Evolutionary conservation across 2,113 vertebrate genomes (phyloP).

Genomic region (Neotragus pygmaeus): DNA sequence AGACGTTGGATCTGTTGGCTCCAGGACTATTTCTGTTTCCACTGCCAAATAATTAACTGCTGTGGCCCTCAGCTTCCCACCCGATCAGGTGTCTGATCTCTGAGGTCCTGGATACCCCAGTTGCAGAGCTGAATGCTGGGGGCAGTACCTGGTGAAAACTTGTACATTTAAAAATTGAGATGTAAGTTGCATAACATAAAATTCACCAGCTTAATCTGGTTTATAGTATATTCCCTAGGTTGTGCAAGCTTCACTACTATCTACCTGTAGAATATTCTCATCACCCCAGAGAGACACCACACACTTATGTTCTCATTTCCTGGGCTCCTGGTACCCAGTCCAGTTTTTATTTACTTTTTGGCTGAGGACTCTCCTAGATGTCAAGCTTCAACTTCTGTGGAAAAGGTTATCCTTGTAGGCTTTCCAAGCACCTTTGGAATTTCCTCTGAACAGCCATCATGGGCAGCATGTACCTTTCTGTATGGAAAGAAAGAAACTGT

Average conservation of each 20-base stretch:
- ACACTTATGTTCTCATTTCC: neutral
- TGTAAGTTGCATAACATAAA: neutral
- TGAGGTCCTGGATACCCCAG: neutral
- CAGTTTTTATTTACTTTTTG: neutral
- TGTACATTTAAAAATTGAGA: neutral
- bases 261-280: neutral
- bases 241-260: neutral
- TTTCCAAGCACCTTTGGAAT: neutral
- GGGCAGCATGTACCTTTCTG: neutral
- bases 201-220: neutral
- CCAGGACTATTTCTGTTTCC: neutral
- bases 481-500: neutral
- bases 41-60: neutral
- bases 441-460: neutral
- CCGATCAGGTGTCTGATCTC: neutral
- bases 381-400: neutral
- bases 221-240: neutral
- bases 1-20: neutral
- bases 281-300: neutral
- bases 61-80: neutral
- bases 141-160: neutral
- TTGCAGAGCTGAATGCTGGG: neutral
- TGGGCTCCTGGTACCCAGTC: neutral
- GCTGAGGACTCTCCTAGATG: neutral
- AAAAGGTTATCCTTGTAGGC: neutral